Evolutionary conservation across 1,140 invertebrate genomes (phyloP).

Genomic region (Pemphigus obesinymphae): DNA sequence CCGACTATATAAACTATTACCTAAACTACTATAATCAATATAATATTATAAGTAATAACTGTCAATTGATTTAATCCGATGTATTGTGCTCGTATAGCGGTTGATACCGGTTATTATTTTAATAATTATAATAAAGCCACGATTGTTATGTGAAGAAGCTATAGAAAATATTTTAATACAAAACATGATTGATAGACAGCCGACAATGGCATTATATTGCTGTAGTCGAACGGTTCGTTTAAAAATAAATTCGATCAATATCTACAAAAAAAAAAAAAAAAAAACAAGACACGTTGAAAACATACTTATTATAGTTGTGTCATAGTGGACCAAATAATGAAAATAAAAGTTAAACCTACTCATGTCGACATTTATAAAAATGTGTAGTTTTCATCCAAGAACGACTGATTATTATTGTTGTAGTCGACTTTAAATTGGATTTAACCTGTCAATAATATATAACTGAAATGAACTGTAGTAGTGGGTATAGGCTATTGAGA

Average conservation of each 20-base stretch:
- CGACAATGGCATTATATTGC: neutral
- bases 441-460: too few relatives aligned
- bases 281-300: neutral
- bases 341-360: neutral
- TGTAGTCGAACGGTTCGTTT: neutral
- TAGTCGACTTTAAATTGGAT: too few relatives aligned
- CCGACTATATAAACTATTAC: too few relatives aligned
- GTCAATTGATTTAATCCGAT: neutral
- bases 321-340: neutral
- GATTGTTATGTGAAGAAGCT: neutral
- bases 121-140: neutral
- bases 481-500: too few relatives aligned
- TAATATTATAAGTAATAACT: too few relatives aligned
- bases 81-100: neutral
- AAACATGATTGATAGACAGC: neutral
- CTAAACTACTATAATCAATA: too few relatives aligned
- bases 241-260: neutral
- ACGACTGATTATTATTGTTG: too few relatives aligned
- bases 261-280: too few relatives aligned
- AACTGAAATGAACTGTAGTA: too few relatives aligned
- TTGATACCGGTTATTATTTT: neutral
- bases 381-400: too few relatives aligned
- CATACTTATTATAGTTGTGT: neutral
- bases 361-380: too few relatives aligned
- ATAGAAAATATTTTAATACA: slow-evolving; percentile 8